These are phyloP conservation scores for Oxygymnocypris stewartii DNA, from an alignment of 2,113 vertebrate species.

Conservation along the genomic window DNA sequence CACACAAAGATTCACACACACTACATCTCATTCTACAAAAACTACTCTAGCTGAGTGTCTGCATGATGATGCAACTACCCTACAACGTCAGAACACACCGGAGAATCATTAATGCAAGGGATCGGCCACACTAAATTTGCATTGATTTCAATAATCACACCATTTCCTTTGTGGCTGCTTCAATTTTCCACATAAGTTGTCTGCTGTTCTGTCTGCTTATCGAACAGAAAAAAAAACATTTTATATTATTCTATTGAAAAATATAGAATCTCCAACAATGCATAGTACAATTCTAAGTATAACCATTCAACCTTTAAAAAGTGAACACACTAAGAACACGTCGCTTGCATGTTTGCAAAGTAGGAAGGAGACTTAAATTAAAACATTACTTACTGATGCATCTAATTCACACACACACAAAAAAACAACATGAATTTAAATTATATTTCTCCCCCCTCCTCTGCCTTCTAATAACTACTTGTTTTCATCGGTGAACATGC, in stretches of 20 bases:
- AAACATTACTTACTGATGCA: no score
- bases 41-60: background rate
- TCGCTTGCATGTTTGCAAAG: background rate
- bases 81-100: background rate
- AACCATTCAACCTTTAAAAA: background rate
- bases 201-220: conserved; percentile 27
- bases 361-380: no score
- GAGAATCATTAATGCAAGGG: conserved; percentile 31
- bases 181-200: conserved; percentile 38
- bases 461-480: no score
- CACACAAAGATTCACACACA: background rate
- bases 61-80: background rate
- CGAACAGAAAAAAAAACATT: background rate
- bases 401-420: no score
- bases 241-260: background rate
- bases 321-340: background rate
- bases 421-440: no score
- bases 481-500: no score
- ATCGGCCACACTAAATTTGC: conserved; percentile 45
- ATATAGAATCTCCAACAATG: background rate
- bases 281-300: background rate
- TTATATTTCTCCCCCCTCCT: no score
- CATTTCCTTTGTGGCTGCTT: conserved; percentile 29
- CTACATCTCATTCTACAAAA: background rate
- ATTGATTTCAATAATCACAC: conserved; percentile 52